Evolutionary conservation across 2,888 invertebrate species (phyloP).

Genomic region (Leucophenga maculata): DNA sequence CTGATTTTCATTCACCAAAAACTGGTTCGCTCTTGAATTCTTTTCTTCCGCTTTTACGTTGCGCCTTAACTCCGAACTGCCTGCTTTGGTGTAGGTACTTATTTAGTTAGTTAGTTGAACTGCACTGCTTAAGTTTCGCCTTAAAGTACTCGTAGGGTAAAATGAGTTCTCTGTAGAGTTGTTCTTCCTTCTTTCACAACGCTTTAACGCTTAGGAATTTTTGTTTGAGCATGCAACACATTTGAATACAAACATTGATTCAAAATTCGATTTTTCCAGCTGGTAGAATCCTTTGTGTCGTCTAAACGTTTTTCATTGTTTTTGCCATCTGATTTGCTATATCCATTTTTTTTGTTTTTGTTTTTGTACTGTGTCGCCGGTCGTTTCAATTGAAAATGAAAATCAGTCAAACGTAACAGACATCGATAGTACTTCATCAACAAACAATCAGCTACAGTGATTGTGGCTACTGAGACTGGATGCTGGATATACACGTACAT

Average conservation of each 20-base stretch:
- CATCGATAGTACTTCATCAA: conserved; percentile 62
- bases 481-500: too few relatives aligned
- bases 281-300: not conserved
- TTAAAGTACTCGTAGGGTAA: too few relatives aligned
- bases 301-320: conserved; percentile 7
- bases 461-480: conserved; percentile 38
- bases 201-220: conserved; percentile 6
- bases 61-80: conserved; percentile 23
- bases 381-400: conserved; percentile 36
- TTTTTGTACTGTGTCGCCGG: not conserved
- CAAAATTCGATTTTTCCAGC: too few relatives aligned
- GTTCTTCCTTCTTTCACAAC: conserved; percentile 18
- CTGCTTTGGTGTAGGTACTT: conserved; percentile 6
- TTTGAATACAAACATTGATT: not conserved
- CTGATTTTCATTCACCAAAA: conserved; percentile 66
- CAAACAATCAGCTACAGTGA: conserved; percentile 51
- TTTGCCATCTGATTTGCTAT: not conserved
- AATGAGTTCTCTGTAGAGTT: conserved; percentile 42
- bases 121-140: too few relatives aligned
- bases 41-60: conserved; percentile 33
- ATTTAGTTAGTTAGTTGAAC: not conserved
- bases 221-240: too few relatives aligned
- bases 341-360: conserved; percentile 6
- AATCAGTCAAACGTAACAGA: conserved; percentile 63
- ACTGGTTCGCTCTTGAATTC: conserved; percentile 57